Evolutionary conservation across 2,888 invertebrate species (phyloP).

Genomic region (Leptinotarsa tumamoca): DNA sequence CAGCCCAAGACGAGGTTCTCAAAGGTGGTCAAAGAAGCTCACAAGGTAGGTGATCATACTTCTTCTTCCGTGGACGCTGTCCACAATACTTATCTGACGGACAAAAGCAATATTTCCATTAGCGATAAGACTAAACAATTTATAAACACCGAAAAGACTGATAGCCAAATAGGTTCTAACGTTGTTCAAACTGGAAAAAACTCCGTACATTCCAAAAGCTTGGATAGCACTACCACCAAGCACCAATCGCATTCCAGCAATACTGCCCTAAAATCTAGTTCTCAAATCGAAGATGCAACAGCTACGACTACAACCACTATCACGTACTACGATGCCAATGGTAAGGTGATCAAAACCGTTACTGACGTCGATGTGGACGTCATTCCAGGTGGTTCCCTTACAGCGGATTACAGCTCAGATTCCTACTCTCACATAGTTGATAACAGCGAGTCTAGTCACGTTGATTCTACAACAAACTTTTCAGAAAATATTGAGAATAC

Average conservation of each 20-base stretch:
- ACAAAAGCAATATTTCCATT: slow-evolving; percentile 39
- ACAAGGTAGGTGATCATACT: slow-evolving; percentile 62
- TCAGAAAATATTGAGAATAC: not conserved
- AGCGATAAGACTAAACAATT: slow-evolving; percentile 47
- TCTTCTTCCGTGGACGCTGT: slow-evolving; percentile 55
- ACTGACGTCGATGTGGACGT: slow-evolving; percentile 57
- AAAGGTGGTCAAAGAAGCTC: slow-evolving; percentile 65
- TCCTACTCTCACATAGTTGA: slow-evolving; percentile 11
- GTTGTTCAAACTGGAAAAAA: not conserved
- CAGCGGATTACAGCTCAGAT: slow-evolving; percentile 2
- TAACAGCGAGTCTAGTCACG: slow-evolving; percentile 19
- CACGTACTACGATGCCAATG: slow-evolving; percentile 64
- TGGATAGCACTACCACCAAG: not conserved
- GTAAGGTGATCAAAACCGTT: slow-evolving; percentile 61
- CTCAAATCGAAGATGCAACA: slow-evolving; percentile 42
- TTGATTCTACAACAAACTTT: slow-evolving; percentile 12
- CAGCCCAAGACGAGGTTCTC: slow-evolving; percentile 66
- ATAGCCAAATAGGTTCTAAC: slow-evolving; percentile 32
- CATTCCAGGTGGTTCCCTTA: slow-evolving; percentile 39
- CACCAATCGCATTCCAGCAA: not conserved
- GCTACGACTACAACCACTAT: slow-evolving; percentile 59
- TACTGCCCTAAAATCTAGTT: slow-evolving; percentile 13
- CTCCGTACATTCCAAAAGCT: slow-evolving; percentile 1
- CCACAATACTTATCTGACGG: slow-evolving; percentile 42
- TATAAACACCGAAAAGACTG: slow-evolving; percentile 46